Percentiles rank a stretch among this genome's conserved stretches.
Conservation (phyloP, 2,797 vertebrate species). For the Bufotes viridis region DNA sequence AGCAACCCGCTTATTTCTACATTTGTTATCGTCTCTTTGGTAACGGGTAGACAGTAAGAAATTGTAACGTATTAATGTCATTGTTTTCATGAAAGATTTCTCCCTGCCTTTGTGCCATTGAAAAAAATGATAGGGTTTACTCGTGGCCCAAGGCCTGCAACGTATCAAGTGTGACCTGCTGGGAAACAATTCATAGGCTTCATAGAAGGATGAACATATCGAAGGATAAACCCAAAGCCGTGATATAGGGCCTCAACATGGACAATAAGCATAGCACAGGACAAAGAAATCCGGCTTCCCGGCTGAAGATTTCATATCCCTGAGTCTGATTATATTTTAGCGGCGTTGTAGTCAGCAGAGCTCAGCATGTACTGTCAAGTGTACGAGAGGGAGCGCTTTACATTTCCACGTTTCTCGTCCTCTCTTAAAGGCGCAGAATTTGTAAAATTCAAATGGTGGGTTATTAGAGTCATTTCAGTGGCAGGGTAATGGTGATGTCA, state of each 20-base stretch:
- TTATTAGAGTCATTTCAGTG: slow-evolving; percentile 7
- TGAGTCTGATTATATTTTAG: neutral
- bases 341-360: neutral
- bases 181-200: slow-evolving; percentile 16
- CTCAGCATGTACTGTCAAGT: slow-evolving; percentile 16
- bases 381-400: neutral
- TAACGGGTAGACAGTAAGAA: slow-evolving; percentile 6
- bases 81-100: slow-evolving; percentile 29
- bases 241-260: neutral
- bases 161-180: slow-evolving; percentile 30
- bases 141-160: slow-evolving; percentile 34
- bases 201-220: neutral
- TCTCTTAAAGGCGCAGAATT: neutral
- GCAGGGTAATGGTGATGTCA: neutral
- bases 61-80: slow-evolving; percentile 29
- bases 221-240: neutral
- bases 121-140: slow-evolving; percentile 37
- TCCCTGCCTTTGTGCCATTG: slow-evolving; percentile 19
- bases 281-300: neutral
- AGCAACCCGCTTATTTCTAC: neutral
- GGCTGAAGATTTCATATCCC: neutral
- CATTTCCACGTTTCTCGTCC: neutral
- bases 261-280: neutral
- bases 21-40: slow-evolving; percentile 8
- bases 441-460: neutral